Evolutionary conservation across 2,888 invertebrate genomes (phyloP), one percentile per base, ranked within the genome.

Genomic region (Sclerodermus sp.): DNA sequence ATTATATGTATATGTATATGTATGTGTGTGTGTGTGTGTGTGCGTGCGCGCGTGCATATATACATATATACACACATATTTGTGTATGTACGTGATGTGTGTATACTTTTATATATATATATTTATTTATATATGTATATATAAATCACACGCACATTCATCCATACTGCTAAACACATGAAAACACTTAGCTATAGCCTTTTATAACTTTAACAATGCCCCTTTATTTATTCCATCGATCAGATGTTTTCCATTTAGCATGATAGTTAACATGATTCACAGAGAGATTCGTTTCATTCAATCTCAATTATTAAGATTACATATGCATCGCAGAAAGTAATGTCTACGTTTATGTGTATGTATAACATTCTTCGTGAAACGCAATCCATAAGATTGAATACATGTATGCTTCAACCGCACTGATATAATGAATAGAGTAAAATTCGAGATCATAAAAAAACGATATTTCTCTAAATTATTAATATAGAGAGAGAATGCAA

Each of bases 201-300:
- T 58, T 55, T 61, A 50, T 72, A 74, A 74, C 73, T 72, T 73
- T 68, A 74, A 72, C 73, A 74, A 74, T 74, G 71, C 68, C 70
- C 68, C 68, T 71, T 74, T 74, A 70, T 71, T 71, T 57, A 62
- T 60, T 58, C 67, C 59, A 66, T 61, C 58, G 60, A 57, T 62
- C 52, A 57, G 58, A 53, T 59, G 53, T 47, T 49, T 48, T 51
- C 48, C 43, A 48, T 48, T 17, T 41, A 45, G 48, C 23, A 49
- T 57, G 42, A 42, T 57, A 41, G 42, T 51, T 57, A 49, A 66
- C 61, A 66, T 53, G 51, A 57, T 66, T 60, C 50, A 55, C 56
- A 62, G 50, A 60, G 51, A 62, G 23, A 23, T 23, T 23, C 8
- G 23, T 23, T 23, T 23, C n/a, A n/a, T n/a, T n/a, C n/a, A n/a